Base-by-base conservation (phyloP, 2,888 invertebrate genomes). In the Caenorhabditis japonica region DNA sequence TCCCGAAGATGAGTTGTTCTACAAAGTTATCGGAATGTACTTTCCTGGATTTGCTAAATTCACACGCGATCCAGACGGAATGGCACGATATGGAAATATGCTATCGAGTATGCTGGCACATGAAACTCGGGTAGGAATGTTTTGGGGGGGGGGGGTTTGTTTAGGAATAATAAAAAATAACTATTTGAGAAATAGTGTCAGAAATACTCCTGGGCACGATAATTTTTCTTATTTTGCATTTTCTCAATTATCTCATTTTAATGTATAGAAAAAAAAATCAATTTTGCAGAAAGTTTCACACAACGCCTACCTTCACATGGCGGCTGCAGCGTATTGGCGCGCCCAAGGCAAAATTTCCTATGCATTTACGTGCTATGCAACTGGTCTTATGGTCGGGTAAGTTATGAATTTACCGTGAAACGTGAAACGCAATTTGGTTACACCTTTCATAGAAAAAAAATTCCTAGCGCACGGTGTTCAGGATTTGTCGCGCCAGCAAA, bases 261-360 rank as follows among this genome's bases (percentile, higher is more conserved):
- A n/a, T n/a, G n/a, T n/a, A n/a, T n/a, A n/a, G n/a, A n/a, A n/a
- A n/a, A n/a, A n/a, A n/a, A n/a, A n/a, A 19, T 23, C 12, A 38
- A 10, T 23, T 30, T 46, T 76, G 34, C 58, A 76, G 76, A 41
- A 64, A 61, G 70, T 80, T 12, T 75, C 76, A 12, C 47, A 59
- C 23, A 71, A 72, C 30, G 64, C 77, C 0, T 77, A 77, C 30
- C 53, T 78, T 13, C 69, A 73, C 39, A 61, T 78, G 70, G 76
- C 76, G 5, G 73, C 76, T 5, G 77, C 80, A n/a, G 75, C 75
- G 1, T 80, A 75, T 41, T 78, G 77, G 80, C 59, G 77, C 36
- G 55, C 70, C 1, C 64, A 72, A 27, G 77, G 80, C 46, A 60
- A 68, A 30, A 39, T 70, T 7, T 55, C 68, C 10, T 56, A 77